Base-by-base conservation (phyloP, 2,113 vertebrate species). In the Morone chrysops region DNA sequence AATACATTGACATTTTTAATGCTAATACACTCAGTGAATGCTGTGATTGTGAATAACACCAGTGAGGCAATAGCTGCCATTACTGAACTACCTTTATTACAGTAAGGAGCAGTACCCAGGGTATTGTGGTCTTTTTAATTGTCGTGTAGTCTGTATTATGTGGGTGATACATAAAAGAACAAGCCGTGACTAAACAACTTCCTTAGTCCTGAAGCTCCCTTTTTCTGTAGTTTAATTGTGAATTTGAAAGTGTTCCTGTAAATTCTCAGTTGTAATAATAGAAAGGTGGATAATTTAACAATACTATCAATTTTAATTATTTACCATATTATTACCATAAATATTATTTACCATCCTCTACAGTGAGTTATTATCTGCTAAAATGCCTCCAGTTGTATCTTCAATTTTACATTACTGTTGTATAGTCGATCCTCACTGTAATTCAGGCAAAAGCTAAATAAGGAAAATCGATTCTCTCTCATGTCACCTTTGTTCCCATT, bases 1-100 rank as follows among this genome's bases (percentile, higher is more conserved):
- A 87, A 80, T 74, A 70, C 48, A 31, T 40, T 78, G 72, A 84
- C 85, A 84, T 87, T 82, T 80, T 80, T 73, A 69, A 85, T 78
- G 71, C 51, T 80, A 72, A 88, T 77, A 25, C 59, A 72, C 47
- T 47, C 20, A 17, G 54, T 66, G 51, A 82, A 22, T 43, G 41
- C 48, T 1, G 4, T 38, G 70, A 70, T 51, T 66, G 13, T 70
- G 59, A 54, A 80, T 69, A 47, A 81, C 31, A 70, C 36, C 47
- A 17, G 17, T 20, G 38, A 67, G 50, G 50, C 25, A 38, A 25
- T 20, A 4, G 71, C 75, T 76, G 5, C 38, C 54, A 56, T 81
- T 72, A 14, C 13, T 31, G 59, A 56, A 54, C 9, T 51, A 8
- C 9, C 18, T 40, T 20, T 54, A 54, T 66, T 25, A 8, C 41